These are phyloP conservation scores for Homarus gammarus DNA, from an alignment of 2,888 invertebrate species.

Conservation along the genomic window DNA sequence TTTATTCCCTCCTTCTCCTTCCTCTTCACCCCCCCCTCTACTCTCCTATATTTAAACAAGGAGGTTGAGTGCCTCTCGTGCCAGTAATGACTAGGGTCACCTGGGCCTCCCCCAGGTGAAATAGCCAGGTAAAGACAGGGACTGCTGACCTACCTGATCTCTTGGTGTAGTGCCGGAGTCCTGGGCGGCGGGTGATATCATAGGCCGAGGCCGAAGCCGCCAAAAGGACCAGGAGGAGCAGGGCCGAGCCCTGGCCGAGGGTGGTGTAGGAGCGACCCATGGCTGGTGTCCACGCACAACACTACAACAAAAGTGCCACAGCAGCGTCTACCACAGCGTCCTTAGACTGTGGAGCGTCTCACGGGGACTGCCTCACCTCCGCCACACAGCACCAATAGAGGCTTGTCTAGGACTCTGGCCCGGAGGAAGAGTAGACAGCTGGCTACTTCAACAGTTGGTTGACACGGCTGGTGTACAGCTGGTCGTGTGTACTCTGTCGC, in stretches of 20 bases:
- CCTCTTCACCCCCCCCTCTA: too few species aligned
- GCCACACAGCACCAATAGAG: not conserved
- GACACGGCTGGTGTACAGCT: not conserved
- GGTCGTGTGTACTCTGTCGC: not conserved
- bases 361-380: not conserved
- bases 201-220: constrained; percentile 36
- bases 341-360: not conserved
- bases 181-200: constrained; percentile 35
- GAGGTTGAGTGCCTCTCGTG: too few species aligned
- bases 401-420: too few species aligned
- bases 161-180: constrained; percentile 53
- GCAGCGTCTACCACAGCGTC: constrained; percentile 21
- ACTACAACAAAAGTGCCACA: constrained; percentile 4
- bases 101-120: not conserved
- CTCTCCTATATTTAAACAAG: too few species aligned
- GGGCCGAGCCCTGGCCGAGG: not conserved
- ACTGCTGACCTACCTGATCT: constrained; percentile 30
- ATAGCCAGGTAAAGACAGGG: not conserved
- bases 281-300: constrained; percentile 20
- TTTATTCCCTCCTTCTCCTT: too few species aligned
- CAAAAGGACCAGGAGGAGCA: constrained; percentile 27
- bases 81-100: too few species aligned
- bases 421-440: not conserved
- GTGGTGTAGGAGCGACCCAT: not conserved
- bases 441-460: not conserved